Evolutionary conservation across 2,797 vertebrate species (phyloP).

Genomic region (Enteromius fasciolatus): DNA sequence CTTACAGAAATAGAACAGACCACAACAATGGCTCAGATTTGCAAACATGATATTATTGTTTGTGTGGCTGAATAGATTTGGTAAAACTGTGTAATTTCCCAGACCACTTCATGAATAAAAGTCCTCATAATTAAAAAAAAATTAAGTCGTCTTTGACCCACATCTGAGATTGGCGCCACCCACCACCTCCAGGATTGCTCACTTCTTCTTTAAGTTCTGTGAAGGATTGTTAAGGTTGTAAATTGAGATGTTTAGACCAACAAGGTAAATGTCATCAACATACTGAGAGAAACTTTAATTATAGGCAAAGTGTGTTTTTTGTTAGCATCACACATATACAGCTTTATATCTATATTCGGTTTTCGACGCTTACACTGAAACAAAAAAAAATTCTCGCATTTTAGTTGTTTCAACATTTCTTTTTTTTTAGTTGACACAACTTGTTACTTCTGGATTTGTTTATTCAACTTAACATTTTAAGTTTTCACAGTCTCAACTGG

Average conservation of each 20-base stretch:
- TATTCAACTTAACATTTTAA: too few relatives aligned
- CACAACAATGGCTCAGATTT: neutral
- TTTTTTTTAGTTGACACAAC: too few relatives aligned
- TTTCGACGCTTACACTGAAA: too few relatives aligned
- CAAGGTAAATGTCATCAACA: neutral
- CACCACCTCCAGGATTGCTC: neutral
- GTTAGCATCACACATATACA: too few relatives aligned
- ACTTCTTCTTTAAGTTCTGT: neutral
- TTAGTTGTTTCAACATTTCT: too few relatives aligned
- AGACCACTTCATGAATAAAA: neutral
- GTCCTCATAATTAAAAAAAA: neutral
- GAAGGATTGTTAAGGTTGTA: neutral
- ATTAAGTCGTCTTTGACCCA: neutral
- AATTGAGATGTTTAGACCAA: neutral
- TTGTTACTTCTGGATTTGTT: too few relatives aligned
- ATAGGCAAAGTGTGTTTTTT: neutral
- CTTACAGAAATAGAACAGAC: neutral
- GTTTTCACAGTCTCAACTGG: too few relatives aligned
- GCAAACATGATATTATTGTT: neutral
- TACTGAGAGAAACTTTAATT: neutral
- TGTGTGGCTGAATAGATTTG: neutral
- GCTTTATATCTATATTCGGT: too few relatives aligned
- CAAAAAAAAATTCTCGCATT: too few relatives aligned
- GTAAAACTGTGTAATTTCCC: neutral
- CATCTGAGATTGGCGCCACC: neutral